Evolutionary conservation across 2,797 vertebrate genomes (phyloP), one percentile per base, ranked within the genome.

Genomic region (Ataeniobius toweri): DNA sequence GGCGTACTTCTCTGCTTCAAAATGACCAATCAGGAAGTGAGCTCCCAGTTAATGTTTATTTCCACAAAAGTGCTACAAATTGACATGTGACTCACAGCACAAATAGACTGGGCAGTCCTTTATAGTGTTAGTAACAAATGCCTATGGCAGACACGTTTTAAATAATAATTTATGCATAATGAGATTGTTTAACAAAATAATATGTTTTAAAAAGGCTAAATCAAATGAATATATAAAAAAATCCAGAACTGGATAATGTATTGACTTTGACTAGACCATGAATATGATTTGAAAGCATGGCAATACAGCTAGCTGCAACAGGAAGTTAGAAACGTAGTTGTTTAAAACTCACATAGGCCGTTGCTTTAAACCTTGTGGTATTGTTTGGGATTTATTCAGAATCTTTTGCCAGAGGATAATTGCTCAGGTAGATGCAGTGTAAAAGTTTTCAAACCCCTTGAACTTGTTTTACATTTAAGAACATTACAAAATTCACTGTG

Each of bases 21-120:
- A 92, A 92, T 91, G 90, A 91, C 90, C 91, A 91, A 91, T 92
- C 89, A 87, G 89, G 81, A 90, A 87, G 88, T 85, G 78, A 69
- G 85, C 86, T 90, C 84, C 84, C 84, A 84, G 86, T 78, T 89
- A 67, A 70, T 83, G 86, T 85, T 88, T 80, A 78, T 73, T 87
- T 86, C 80, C 48, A 85, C 24, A 80, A 78, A 80, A 6, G 86
- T 50, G 39, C 28, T 63, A 78, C 79, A 86, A 91, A 90, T 89
- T 89, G 91, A 88, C 79, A 89, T 86, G 89, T 90, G 85, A 89
- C 83, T 91, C 76, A 18, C 74, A 76, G 86, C 81, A 88, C 83
- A 89, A 86, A 86, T 63, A 73, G 81, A 77, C 77, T 55, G 76
- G 86, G 73, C 20, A 36, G 87, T 81, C 58, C 73, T 77, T 81